Conservation (phyloP, 2,113 vertebrate genomes). For the Coturnix japonica region DNA sequence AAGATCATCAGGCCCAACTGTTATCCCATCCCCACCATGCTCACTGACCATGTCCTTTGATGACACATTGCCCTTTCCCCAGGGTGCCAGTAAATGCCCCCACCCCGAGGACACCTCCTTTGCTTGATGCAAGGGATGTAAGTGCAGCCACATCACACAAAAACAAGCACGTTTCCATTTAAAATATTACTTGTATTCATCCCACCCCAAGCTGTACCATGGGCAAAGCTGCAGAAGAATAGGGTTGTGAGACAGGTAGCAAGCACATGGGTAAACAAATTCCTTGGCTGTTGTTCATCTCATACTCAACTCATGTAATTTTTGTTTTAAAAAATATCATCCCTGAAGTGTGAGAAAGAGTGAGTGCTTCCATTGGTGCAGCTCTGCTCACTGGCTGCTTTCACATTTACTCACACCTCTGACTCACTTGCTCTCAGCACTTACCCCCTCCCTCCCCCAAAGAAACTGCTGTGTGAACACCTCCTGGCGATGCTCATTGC, state of each 20-base stretch:
- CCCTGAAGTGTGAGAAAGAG: constrained; percentile 3
- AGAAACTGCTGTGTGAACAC: neutral
- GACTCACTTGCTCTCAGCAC: neutral
- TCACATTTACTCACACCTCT: constrained; percentile 4
- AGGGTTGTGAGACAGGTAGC: neutral
- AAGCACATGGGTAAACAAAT: neutral
- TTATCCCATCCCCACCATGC: too few species aligned
- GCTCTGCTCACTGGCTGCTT: neutral
- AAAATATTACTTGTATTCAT: neutral
- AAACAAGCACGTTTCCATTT: neutral
- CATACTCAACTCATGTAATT: neutral
- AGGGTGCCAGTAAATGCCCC: neutral
- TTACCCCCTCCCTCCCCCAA: neutral
- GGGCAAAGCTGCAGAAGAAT: neutral
- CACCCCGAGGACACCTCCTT: fast-evolving
- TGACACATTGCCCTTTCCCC: neutral
- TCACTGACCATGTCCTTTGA: too few species aligned
- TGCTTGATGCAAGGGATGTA: neutral
- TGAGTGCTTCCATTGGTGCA: neutral
- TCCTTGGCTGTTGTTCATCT: neutral
- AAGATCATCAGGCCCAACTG: too few species aligned
- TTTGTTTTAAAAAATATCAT: neutral
- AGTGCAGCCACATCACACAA: neutral
- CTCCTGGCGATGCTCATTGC: fast-evolving
- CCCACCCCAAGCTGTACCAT: neutral